phyloP scores from a whole-genome alignment of 1,140 invertebrate genomes.

The Rhopalosiphum padi region DNA sequence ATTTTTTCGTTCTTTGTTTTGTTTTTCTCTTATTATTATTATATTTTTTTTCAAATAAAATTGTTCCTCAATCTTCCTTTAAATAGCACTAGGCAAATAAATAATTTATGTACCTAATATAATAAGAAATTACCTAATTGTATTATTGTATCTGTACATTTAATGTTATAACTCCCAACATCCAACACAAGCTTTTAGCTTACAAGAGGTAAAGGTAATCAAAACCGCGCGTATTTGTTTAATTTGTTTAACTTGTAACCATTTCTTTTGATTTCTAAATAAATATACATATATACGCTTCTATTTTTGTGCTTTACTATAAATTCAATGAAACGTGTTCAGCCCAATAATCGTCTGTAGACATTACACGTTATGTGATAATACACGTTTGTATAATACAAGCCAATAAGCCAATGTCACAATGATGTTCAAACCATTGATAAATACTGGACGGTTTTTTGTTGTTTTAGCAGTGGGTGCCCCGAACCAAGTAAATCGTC shows the following conservation, averaged over 20 bases:
- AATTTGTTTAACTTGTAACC: background rate
- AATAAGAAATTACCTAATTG: background rate
- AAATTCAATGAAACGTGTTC: background rate
- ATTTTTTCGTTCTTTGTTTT: background rate
- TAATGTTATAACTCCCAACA: background rate
- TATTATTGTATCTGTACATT: background rate
- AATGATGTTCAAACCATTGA: background rate
- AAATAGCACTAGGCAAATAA: too few relatives aligned
- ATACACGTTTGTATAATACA: too few relatives aligned
- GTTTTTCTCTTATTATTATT: background rate
- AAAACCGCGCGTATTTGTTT: background rate
- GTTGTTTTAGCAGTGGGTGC: background rate
- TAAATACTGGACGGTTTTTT: background rate
- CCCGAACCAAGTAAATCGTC: background rate
- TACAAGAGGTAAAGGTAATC: background rate
- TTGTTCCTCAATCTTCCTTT: background rate
- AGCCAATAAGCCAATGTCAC: too few relatives aligned
- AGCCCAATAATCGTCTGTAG: background rate
- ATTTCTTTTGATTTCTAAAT: too few relatives aligned
- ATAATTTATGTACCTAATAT: background rate
- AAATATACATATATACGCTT: too few relatives aligned
- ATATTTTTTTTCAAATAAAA: background rate
- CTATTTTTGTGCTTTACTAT: too few relatives aligned
- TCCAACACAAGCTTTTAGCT: background rate
- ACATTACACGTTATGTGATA: background rate